A percentile compares a stretch with the other conserved stretches of the same genome.
phyloP scores from a whole-genome alignment of 2,888 invertebrate species.

The Tromatobia lineatoria region DNA sequence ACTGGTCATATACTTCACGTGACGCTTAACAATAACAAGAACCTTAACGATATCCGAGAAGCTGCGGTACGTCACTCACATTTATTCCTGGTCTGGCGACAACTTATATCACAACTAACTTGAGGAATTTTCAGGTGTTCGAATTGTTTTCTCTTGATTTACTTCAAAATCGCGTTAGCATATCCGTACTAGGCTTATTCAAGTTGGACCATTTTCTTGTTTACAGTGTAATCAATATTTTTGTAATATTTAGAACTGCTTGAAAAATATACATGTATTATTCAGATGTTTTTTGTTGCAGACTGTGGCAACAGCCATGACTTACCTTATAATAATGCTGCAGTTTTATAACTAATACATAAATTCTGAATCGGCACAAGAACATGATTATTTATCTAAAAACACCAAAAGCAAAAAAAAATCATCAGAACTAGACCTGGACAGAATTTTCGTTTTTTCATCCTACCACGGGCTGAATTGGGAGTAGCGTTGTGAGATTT shows the following conservation, averaged over 20 bases:
- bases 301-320: not conserved
- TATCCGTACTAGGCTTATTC: slow-evolving; percentile 43
- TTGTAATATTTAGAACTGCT: not conserved
- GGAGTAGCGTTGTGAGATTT: too few relatives aligned
- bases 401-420: not conserved
- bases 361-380: too few relatives aligned
- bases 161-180: slow-evolving; percentile 38
- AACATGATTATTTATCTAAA: too few relatives aligned
- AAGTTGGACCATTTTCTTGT: slow-evolving; percentile 39
- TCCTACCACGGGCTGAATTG: too few relatives aligned
- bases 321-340: slow-evolving; percentile 18
- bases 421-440: too few relatives aligned
- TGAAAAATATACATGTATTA: not conserved
- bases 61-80: slow-evolving; percentile 1
- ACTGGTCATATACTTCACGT: slow-evolving; percentile 32
- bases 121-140: slow-evolving; percentile 29
- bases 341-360: not conserved
- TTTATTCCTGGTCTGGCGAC: not conserved
- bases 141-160: slow-evolving; percentile 42
- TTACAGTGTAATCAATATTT: slow-evolving; percentile 8
- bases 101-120: not conserved
- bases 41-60: not conserved
- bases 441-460: too few relatives aligned
- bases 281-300: slow-evolving; percentile 2
- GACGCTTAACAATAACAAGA: slow-evolving; percentile 6